Percentiles rank a stretch among this genome's conserved stretches.
Conservation (phyloP, 2,888 invertebrate genomes). For the Ceriagrion tenellum region DNA sequence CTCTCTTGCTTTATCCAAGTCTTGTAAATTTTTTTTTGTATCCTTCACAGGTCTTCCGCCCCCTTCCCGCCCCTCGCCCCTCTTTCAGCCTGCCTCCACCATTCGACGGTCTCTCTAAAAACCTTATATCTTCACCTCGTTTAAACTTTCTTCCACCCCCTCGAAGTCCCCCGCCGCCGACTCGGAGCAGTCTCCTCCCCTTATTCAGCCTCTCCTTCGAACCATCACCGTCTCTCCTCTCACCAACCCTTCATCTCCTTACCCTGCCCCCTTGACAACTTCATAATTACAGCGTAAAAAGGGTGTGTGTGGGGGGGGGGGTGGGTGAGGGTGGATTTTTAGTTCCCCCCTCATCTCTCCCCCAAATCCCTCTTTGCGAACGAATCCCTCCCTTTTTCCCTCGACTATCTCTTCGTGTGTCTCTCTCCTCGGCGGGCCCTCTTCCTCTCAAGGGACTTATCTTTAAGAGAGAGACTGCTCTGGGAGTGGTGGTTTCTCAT, state of each 20-base stretch:
- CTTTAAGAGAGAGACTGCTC: constrained; percentile 11
- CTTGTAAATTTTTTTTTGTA: not conserved
- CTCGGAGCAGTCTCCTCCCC: no score
- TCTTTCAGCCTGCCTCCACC: not conserved
- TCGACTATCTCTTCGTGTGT: no score
- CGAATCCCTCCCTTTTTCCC: no score
- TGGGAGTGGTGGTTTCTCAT: not conserved
- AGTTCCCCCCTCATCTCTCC: not conserved
- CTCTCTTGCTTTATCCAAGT: not conserved
- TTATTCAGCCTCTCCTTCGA: not conserved
- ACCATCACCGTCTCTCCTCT: not conserved
- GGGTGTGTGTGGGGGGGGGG: not conserved
- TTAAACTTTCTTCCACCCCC: not conserved
- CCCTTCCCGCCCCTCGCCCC: not conserved
- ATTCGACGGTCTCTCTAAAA: not conserved
- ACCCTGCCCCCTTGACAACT: constrained; percentile 33
- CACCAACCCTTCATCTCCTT: not conserved
- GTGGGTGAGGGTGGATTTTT: not conserved
- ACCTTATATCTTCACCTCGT: not conserved
- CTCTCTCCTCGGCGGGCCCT: not conserved
- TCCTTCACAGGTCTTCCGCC: no score
- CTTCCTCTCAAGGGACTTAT: constrained; percentile 45
- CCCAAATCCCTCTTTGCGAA: not conserved
- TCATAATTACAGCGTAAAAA: constrained; percentile 61
- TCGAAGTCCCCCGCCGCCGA: not conserved